These are phyloP conservation scores for Apis florea DNA, from an alignment of 1,140 invertebrate genomes.

Conservation along the genomic window DNA sequence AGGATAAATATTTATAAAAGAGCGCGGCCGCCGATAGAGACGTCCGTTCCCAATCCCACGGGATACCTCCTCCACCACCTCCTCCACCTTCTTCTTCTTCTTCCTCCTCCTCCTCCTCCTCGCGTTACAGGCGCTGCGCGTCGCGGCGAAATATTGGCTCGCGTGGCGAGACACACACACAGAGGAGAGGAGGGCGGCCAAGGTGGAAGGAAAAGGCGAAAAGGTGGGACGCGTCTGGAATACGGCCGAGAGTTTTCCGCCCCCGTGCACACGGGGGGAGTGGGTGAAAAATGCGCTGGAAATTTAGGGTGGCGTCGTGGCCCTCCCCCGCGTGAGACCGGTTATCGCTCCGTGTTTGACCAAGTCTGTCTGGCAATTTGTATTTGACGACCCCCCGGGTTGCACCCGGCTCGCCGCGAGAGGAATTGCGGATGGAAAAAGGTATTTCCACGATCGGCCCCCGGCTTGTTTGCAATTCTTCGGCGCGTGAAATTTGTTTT, in stretches of 20 bases:
- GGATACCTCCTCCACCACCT: not conserved
- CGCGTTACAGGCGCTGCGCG: constrained; percentile 31
- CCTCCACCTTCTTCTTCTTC: not conserved
- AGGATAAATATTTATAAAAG: constrained; percentile 79
- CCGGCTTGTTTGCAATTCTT: constrained; percentile 9
- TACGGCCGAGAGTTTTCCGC: constrained; percentile 27
- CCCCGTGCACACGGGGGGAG: not conserved
- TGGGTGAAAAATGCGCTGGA: constrained; percentile 6
- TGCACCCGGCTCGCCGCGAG: not conserved
- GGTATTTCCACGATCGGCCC: not conserved
- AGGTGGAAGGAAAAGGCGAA: not conserved
- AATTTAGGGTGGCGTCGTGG: not conserved
- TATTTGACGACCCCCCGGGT: constrained; percentile 26
- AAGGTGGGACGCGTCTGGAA: constrained; percentile 31
- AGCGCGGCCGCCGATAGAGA: constrained; percentile 61
- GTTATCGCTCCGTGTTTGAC: constrained; percentile 48
- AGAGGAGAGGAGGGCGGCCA: not conserved
- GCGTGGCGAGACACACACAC: not conserved
- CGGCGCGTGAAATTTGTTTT: constrained; percentile 7
- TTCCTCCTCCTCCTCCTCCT: not conserved
- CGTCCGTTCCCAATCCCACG: constrained; percentile 38
- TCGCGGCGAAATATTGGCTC: constrained; percentile 62
- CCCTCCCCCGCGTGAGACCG: not conserved
- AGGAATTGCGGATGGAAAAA: not conserved
- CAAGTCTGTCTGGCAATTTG: constrained; percentile 33